These are phyloP conservation scores for Epirrita christyi DNA, from an alignment of 2,888 invertebrate genomes.

Conservation along the genomic window DNA sequence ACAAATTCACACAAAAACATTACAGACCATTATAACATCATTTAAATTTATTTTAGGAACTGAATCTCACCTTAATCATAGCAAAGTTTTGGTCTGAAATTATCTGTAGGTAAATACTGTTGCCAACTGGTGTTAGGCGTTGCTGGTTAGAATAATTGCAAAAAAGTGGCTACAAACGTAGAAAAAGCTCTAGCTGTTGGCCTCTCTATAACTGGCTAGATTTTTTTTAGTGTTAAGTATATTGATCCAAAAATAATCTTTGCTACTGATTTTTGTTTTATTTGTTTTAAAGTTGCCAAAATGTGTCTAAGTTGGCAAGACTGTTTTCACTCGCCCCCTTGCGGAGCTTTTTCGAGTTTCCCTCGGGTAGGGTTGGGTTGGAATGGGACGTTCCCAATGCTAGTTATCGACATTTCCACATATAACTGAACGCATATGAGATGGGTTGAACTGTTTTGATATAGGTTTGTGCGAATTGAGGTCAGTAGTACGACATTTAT, in stretches of 20 bases:
- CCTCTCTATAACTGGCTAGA: too few species aligned
- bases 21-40: constrained; percentile 19
- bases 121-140: constrained; percentile 34
- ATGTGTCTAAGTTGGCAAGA: constrained; percentile 15
- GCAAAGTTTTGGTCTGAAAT: constrained; percentile 63
- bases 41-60: constrained; percentile 38
- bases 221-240: too few species aligned
- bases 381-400: constrained; percentile 11
- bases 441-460: background rate
- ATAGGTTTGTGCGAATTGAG: background rate
- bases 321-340: constrained; percentile 7
- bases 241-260: too few species aligned
- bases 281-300: background rate
- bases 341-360: constrained; percentile 17
- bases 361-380: constrained; percentile 11
- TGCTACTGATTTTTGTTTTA: too few species aligned
- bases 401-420: constrained; percentile 15
- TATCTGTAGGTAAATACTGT: constrained; percentile 55
- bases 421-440: background rate
- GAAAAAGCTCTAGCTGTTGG: background rate
- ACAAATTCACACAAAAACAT: constrained; percentile 43
- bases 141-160: too few species aligned
- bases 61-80: constrained; percentile 73
- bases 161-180: background rate
- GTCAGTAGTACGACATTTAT: background rate